A percentile compares a stretch with the other conserved stretches of the same genome.
These are phyloP conservation scores for Drosophila bocki DNA, from an alignment of 1,140 invertebrate genomes.

Conservation along the genomic window DNA sequence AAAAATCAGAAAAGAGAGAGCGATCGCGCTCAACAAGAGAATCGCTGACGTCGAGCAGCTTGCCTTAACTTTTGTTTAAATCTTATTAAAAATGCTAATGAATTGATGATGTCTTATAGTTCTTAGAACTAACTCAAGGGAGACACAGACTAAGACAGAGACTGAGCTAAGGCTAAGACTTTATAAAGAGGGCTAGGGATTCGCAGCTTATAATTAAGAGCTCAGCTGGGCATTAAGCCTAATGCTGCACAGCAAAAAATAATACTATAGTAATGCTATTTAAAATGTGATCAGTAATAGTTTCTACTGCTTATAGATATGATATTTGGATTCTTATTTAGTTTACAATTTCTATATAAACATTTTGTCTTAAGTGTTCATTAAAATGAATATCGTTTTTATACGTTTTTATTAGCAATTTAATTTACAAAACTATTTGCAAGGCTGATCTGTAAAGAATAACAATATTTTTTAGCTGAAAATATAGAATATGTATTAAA, in stretches of 20 bases:
- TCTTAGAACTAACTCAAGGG: slow-evolving; percentile 24
- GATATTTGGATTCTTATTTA: background rate
- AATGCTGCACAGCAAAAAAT: slow-evolving; percentile 11
- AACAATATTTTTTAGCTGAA: too few species aligned
- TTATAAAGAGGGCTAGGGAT: background rate
- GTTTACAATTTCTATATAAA: background rate
- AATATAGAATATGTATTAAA: too few species aligned
- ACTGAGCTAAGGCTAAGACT: background rate
- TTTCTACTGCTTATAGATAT: background rate
- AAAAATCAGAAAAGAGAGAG: slow-evolving; percentile 22
- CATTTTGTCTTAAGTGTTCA: background rate
- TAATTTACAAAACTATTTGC: too few species aligned
- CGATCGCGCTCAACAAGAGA: background rate
- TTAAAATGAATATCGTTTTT: background rate
- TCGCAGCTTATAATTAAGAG: slow-evolving; percentile 51
- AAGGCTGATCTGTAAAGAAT: too few species aligned
- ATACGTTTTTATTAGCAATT: too few species aligned
- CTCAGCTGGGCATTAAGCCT: slow-evolving; percentile 21
- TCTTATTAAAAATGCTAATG: slow-evolving; percentile 67
- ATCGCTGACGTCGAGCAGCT: slow-evolving; percentile 44
- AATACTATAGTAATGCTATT: background rate
- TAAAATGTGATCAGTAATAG: background rate
- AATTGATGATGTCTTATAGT: slow-evolving; percentile 47
- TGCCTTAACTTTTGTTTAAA: slow-evolving; percentile 57
- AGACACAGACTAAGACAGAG: background rate